phyloP scores from a whole-genome alignment of 2,797 vertebrate genomes.

The Poecilia gillii region DNA sequence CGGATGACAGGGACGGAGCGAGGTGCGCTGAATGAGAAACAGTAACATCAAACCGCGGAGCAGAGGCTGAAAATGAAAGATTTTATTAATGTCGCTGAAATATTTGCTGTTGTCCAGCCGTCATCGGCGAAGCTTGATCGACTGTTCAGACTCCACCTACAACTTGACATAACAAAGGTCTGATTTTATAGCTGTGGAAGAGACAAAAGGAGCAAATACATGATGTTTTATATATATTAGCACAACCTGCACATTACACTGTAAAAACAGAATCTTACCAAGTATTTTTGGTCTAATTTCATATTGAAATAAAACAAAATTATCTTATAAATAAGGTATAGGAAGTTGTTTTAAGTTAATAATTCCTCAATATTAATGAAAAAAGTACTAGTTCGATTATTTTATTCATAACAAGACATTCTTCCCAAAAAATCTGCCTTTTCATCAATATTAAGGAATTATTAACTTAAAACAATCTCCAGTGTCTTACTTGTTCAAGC shows the following conservation, averaged over 20 bases:
- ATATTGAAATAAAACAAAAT: no score
- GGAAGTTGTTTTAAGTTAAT: no score
- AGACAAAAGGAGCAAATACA: not conserved
- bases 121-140: slow-evolving; percentile 15
- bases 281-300: no score
- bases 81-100: slow-evolving; percentile 55
- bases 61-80: slow-evolving; percentile 30
- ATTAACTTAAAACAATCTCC: no score
- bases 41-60: slow-evolving; percentile 34
- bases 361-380: no score
- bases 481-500: no score
- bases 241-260: not conserved
- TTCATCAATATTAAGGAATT: no score
- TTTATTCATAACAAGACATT: no score
- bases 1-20: slow-evolving; percentile 49
- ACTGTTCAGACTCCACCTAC: slow-evolving; percentile 1
- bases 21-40: slow-evolving; percentile 42
- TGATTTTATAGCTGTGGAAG: not conserved
- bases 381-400: no score
- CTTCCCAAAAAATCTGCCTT: no score
- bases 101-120: slow-evolving; percentile 34
- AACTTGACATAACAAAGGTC: not conserved
- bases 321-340: no score
- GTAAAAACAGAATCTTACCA: no score
- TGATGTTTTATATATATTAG: not conserved